Conservation (phyloP, 2,888 invertebrate species). For the Cerastis leucographa region DNA sequence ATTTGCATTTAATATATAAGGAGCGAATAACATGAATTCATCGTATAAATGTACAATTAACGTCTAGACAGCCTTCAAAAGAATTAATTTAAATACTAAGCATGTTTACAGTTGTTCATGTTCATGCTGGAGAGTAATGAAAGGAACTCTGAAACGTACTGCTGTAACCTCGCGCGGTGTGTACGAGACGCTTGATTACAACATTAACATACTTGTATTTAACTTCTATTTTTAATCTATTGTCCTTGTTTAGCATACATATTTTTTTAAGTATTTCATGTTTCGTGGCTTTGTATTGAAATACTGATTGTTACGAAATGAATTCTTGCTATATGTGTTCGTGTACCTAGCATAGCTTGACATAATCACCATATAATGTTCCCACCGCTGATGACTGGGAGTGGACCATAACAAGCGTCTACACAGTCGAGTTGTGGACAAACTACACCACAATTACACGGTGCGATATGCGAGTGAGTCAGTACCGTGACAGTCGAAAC, state of each 20-base stretch:
- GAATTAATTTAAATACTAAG: constrained; percentile 32
- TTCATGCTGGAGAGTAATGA: neutral
- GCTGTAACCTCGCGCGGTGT: neutral
- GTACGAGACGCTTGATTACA: neutral
- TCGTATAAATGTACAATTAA: constrained; percentile 20
- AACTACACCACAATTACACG: neutral
- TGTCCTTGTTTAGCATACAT: constrained; percentile 1
- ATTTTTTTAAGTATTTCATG: neutral
- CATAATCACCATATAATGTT: neutral
- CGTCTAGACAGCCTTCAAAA: constrained; percentile 39
- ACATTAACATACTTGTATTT: constrained; percentile 29
- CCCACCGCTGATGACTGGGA: neutral
- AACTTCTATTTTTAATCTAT: constrained; percentile 12
- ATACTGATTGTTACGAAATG: neutral
- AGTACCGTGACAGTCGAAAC: too few species aligned
- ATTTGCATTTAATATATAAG: constrained; percentile 16
- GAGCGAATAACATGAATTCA: constrained; percentile 28
- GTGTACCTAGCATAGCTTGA: neutral
- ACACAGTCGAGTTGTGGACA: neutral
- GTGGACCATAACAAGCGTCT: neutral
- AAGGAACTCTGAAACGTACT: constrained; percentile 10
- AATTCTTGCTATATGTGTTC: neutral
- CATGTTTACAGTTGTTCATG: constrained; percentile 8
- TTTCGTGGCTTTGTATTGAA: neutral
- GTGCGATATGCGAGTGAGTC: neutral